Evolutionary conservation across 2,888 invertebrate genomes (phyloP), one percentile per base, ranked within the genome.

Genomic region (Apamea anceps): DNA sequence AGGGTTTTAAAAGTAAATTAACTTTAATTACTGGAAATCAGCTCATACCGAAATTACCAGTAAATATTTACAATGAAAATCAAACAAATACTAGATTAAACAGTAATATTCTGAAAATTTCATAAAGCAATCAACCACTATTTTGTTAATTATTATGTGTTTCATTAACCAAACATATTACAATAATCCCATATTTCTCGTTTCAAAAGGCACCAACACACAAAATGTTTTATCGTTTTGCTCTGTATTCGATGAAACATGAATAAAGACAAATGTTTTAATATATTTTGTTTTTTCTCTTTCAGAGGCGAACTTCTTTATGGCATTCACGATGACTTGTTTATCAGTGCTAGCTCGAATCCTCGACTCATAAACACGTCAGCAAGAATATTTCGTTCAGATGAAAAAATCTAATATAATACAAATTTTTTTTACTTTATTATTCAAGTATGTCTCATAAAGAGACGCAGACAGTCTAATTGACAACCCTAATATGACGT

Each of bases 281-380:
- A 72, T 51, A 37, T 42, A 18, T 72, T 48, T 42, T 75, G 13
- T 83, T 15, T 75, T 74, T 87, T 87, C n/a, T 92, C 88, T 94
- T 93, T 67, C 95, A 96, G 96, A 95, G 71, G 88, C 93, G 62
- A 93, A 89, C 80, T 82, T 93, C 81, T 93, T 91, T 87, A 92
- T 91, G 68, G 92, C 94, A 63, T 78, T 94, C 57, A 90, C 93
- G 7, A 91, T 93, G 90, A 81, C 94, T 72, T 79, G 94, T 90
- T 90, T 95, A 87, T 91, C 94, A 82, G 91, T 91, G 85, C 85
- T 95, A 90, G 92, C 93, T 91, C 93, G 95, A 90, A 87, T 92
- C 81, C 85, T 94, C 82, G 81, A 91, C 80, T 91, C 91, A 82
- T 94, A 94, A 92, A 84, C 75, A 79, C 25, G 68, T 75, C 79